Evolutionary conservation across 2,888 invertebrate genomes (phyloP).

Genomic region (Theretra japonica): DNA sequence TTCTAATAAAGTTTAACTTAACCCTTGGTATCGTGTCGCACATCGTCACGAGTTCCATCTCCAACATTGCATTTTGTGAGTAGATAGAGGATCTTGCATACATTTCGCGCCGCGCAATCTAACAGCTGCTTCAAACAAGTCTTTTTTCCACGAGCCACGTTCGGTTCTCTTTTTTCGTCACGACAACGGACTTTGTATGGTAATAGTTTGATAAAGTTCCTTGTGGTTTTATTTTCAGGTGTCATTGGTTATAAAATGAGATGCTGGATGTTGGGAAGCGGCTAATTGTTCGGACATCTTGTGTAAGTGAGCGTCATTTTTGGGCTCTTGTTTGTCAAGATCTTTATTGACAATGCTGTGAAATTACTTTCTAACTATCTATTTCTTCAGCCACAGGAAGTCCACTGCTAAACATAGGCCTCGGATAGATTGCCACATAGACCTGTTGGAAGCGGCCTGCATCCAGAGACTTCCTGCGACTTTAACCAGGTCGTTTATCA

Average conservation of each 20-base stretch:
- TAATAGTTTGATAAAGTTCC: conserved; percentile 28
- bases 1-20: conserved; percentile 33
- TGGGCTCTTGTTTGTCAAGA: background rate
- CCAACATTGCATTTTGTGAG: conserved; percentile 36
- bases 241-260: conserved; percentile 7
- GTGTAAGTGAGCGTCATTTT: background rate
- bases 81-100: conserved; percentile 66
- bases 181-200: conserved; percentile 69
- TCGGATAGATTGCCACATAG: too few species aligned
- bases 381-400: too few species aligned
- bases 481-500: too few species aligned
- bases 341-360: background rate
- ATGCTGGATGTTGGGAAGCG: background rate
- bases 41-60: conserved; percentile 51
- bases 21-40: conserved; percentile 37
- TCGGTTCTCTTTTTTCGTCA: conserved; percentile 57
- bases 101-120: conserved; percentile 59
- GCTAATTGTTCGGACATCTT: conserved; percentile 6
- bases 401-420: too few species aligned
- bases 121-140: conserved; percentile 48
- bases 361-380: too few species aligned
- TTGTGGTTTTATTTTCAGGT: background rate
- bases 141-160: conserved; percentile 45
- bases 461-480: too few species aligned
- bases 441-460: too few species aligned